Evolutionary conservation across 2,797 vertebrate genomes (phyloP).

Genomic region (Pseudocheirus occidentalis): DNA sequence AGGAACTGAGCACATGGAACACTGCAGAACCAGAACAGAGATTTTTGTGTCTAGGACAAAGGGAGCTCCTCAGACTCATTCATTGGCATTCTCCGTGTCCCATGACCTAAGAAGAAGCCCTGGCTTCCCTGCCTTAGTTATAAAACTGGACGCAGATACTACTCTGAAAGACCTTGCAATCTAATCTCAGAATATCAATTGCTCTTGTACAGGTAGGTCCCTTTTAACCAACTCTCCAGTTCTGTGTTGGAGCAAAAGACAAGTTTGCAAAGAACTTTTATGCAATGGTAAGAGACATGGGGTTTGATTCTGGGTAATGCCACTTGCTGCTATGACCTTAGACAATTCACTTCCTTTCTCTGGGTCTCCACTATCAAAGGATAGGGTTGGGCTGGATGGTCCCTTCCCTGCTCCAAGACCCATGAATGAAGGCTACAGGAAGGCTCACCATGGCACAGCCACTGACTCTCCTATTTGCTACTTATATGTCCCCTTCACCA

Average conservation of each 20-base stretch:
- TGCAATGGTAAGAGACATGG: neutral
- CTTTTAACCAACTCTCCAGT: neutral
- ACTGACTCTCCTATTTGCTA: neutral
- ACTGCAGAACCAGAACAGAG: too few species aligned
- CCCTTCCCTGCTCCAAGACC: neutral
- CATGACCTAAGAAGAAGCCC: neutral
- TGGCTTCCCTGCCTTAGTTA: neutral
- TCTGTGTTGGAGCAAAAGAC: neutral
- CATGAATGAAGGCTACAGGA: neutral
- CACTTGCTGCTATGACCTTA: neutral
- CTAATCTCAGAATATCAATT: neutral
- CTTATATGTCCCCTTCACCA: neutral
- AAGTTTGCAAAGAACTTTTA: neutral
- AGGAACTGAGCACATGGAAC: neutral
- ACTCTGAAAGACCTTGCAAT: neutral
- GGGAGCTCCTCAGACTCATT: neutral
- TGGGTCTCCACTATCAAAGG: neutral
- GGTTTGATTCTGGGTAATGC: neutral
- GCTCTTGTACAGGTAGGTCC: neutral
- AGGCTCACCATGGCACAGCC: neutral
- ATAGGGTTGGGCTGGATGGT: too few species aligned
- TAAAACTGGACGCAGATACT: neutral
- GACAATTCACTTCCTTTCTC: neutral
- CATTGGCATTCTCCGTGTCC: neutral
- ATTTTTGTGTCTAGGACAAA: too few species aligned